phyloP scores from a whole-genome alignment of 2,888 invertebrate genomes.

The Leptinotarsa rubiginosa region DNA sequence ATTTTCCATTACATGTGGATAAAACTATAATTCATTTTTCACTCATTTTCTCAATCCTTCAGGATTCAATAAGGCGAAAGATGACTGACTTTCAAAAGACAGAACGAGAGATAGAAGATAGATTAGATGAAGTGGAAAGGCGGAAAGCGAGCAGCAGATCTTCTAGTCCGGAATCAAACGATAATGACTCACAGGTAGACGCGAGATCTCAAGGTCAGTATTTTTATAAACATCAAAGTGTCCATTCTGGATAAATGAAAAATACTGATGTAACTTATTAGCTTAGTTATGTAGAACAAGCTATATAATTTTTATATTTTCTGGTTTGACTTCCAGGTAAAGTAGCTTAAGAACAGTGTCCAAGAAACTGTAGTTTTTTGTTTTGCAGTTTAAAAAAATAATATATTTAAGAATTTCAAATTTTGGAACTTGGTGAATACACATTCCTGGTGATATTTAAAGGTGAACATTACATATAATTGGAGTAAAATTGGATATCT shows the following conservation, averaged over 20 bases:
- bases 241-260: slow-evolving; percentile 6
- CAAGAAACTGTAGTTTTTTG: neutral
- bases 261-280: neutral
- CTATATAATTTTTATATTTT: neutral
- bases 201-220: slow-evolving; percentile 63
- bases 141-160: slow-evolving; percentile 62
- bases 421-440: neutral
- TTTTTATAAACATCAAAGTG: slow-evolving; percentile 32
- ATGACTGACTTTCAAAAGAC: slow-evolving; percentile 79
- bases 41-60: slow-evolving; percentile 14
- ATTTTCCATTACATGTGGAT: too few species aligned
- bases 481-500: too few species aligned
- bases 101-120: slow-evolving; percentile 81
- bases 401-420: neutral
- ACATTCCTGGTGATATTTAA: neutral
- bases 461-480: too few species aligned
- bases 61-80: slow-evolving; percentile 71
- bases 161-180: slow-evolving; percentile 65
- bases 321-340: neutral
- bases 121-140: slow-evolving; percentile 74
- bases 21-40: too few species aligned
- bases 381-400: neutral
- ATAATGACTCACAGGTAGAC: slow-evolving; percentile 66
- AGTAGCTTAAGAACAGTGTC: neutral
- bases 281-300: neutral